phyloP scores from a whole-genome alignment of 1,140 invertebrate species.

The Pseudomyrmex pallidus region DNA sequence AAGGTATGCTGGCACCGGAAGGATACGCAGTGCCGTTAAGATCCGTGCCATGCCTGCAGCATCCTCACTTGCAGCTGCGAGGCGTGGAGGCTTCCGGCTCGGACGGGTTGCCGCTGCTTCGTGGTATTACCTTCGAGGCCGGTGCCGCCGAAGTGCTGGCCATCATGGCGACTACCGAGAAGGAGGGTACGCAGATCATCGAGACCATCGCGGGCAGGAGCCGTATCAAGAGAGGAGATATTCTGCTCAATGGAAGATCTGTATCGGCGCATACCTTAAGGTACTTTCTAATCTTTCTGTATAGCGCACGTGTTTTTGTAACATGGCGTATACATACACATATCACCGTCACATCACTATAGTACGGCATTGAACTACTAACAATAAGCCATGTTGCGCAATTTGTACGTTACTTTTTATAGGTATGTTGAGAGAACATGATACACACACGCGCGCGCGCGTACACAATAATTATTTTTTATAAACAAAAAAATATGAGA shows the following conservation, averaged over 20 bases:
- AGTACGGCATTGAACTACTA: no score
- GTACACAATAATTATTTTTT: not conserved
- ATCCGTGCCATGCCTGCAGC: slow-evolving; percentile 82
- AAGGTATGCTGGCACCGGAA: slow-evolving; percentile 78
- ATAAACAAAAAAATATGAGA: not conserved
- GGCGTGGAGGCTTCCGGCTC: slow-evolving; percentile 85
- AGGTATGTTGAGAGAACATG: no score
- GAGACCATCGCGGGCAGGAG: slow-evolving; percentile 92
- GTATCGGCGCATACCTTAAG: slow-evolving; percentile 90
- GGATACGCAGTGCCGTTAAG: slow-evolving; percentile 75
- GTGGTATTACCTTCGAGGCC: slow-evolving; percentile 92
- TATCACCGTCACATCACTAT: no score
- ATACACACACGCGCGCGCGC: no score
- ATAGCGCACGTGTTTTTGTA: slow-evolving; percentile 15
- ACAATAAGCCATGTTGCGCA: no score
- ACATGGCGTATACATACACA: not conserved
- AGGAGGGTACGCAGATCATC: slow-evolving; percentile 87
- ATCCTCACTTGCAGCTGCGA: slow-evolving; percentile 89
- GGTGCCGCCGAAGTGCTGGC: slow-evolving; percentile 95
- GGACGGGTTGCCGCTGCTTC: slow-evolving; percentile 85
- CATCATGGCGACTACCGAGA: slow-evolving; percentile 91
- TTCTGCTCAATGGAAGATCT: slow-evolving; percentile 94
- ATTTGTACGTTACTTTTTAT: not conserved
- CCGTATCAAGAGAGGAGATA: slow-evolving; percentile 90
- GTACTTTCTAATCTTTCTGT: slow-evolving; percentile 67